A percentile compares a stretch with the other conserved stretches of the same genome.
These are phyloP conservation scores for Drosophila nasuta DNA, from an alignment of 1,140 invertebrate genomes.

Conservation along the genomic window DNA sequence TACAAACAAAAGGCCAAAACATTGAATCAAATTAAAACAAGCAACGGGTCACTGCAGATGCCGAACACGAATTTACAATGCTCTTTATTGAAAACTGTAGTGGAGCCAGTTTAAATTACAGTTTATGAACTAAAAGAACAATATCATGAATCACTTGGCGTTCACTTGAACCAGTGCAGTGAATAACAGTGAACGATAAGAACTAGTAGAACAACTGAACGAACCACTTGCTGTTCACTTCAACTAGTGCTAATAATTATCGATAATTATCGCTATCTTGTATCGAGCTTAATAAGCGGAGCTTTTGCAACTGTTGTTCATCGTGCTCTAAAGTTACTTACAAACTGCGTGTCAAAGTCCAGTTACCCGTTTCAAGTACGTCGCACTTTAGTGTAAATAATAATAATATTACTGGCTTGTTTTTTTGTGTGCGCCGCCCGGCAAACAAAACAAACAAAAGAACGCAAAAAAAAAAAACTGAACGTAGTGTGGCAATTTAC, in stretches of 20 bases:
- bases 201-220: background rate
- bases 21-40: slow-evolving; percentile 26
- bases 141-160: no score
- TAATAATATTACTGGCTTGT: slow-evolving; percentile 22
- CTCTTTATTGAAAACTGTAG: slow-evolving; percentile 1
- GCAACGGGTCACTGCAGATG: slow-evolving; percentile 18
- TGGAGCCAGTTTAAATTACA: no score
- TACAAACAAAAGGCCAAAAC: slow-evolving; percentile 43
- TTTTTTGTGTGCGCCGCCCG: slow-evolving; percentile 51
- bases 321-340: background rate
- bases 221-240: background rate
- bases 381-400: background rate
- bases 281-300: background rate
- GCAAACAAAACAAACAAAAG: slow-evolving; percentile 56
- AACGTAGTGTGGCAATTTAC: slow-evolving; percentile 57
- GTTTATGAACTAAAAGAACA: no score
- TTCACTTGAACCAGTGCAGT: no score
- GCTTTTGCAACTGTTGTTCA: background rate
- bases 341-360: slow-evolving; percentile 3
- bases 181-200: no score
- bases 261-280: background rate
- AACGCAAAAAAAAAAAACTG: slow-evolving; percentile 37
- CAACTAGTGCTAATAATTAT: background rate
- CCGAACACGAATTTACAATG: slow-evolving; percentile 27
- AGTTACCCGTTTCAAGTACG: background rate